These are phyloP conservation scores for Onychomys torridus DNA, from an alignment of 2,797 vertebrate genomes.

Conservation along the genomic window DNA sequence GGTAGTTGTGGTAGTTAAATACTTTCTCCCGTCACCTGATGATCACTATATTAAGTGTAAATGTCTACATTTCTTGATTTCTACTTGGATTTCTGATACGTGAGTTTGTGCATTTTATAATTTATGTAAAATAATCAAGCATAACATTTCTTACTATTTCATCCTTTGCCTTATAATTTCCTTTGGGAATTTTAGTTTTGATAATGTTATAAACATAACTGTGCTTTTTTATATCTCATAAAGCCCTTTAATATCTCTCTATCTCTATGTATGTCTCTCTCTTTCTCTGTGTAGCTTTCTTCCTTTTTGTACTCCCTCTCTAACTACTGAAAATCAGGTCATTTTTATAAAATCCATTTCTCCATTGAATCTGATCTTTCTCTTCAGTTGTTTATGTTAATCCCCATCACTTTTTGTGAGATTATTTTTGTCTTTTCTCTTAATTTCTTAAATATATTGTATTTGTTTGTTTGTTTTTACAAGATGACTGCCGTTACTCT, in stretches of 20 bases:
- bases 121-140: background rate
- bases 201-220: background rate
- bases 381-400: background rate
- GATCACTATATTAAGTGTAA: background rate
- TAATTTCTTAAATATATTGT: background rate
- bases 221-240: background rate
- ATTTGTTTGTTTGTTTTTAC: background rate
- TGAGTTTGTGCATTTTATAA: background rate
- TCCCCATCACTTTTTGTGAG: background rate
- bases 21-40: background rate
- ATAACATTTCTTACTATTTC: background rate
- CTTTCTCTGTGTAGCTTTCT: no score
- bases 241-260: background rate
- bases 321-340: background rate
- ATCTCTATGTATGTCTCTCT: background rate
- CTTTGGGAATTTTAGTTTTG: background rate
- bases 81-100: background rate
- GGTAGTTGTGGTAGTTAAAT: background rate
- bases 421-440: background rate
- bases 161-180: background rate
- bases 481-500: background rate
- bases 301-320: accelerated
- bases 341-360: background rate
- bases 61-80: background rate
- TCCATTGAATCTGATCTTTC: background rate